Evolutionary conservation across 1,140 invertebrate species (phyloP).

Genomic region (Spodoptera litura): DNA sequence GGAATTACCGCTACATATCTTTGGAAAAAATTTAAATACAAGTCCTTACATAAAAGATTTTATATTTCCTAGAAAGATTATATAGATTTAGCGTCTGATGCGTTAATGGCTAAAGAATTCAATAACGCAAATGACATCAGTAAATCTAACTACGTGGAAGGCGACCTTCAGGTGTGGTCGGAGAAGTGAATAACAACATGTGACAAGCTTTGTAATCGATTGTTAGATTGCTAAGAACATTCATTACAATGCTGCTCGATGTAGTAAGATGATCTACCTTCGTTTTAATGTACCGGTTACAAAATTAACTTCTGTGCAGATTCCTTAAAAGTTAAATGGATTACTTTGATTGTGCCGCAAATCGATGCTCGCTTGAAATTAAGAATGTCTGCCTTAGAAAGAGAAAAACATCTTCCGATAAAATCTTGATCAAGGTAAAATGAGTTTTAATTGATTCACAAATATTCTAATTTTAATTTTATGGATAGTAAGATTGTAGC

Average conservation of each 20-base stretch:
- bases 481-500: too few species aligned
- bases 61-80: conserved; percentile 23
- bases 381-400: too few species aligned
- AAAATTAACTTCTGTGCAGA: not conserved
- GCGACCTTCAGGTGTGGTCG: conserved; percentile 64
- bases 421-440: too few species aligned
- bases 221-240: not conserved
- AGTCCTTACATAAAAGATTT: not conserved
- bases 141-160: conserved; percentile 57
- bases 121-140: conserved; percentile 59
- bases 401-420: too few species aligned
- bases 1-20: conserved; percentile 30
- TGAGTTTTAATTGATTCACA: too few species aligned
- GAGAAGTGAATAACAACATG: conserved; percentile 39
- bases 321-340: not conserved
- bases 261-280: not conserved
- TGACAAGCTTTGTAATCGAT: conserved; percentile 15
- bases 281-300: not conserved
- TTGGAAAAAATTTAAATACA: not conserved
- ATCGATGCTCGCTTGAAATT: not conserved
- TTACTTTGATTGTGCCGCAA: not conserved
- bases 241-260: conserved; percentile 14
- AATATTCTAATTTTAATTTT: too few species aligned
- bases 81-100: conserved; percentile 55
- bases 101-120: conserved; percentile 70